phyloP scores from a whole-genome alignment of 2,888 invertebrate genomes.

The Rotaria socialis region DNA sequence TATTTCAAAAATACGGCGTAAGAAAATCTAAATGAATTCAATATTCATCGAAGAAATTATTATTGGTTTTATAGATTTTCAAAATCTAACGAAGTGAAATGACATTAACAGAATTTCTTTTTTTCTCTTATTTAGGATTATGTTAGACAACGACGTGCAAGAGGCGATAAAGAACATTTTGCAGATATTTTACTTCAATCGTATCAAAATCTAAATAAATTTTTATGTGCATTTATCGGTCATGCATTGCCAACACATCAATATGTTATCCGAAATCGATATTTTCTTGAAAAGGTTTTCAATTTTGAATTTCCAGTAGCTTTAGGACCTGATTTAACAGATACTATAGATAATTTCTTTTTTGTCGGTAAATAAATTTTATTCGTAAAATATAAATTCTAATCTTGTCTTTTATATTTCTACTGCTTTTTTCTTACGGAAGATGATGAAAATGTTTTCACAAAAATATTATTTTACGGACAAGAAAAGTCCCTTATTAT shows the following conservation, averaged over 20 bases:
- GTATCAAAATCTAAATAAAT: slow-evolving; percentile 69
- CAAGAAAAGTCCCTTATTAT: slow-evolving; percentile 70
- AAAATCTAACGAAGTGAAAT: too few species aligned
- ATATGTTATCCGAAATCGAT: slow-evolving; percentile 67
- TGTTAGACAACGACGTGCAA: neutral
- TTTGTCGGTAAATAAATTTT: neutral
- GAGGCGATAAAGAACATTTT: slow-evolving; percentile 41
- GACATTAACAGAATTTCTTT: neutral
- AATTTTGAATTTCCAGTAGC: slow-evolving; percentile 66
- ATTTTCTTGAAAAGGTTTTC: slow-evolving; percentile 67
- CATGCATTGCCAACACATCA: slow-evolving; percentile 57
- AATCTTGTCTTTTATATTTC: neutral
- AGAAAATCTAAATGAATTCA: neutral
- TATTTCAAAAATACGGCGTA: neutral
- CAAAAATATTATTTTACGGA: slow-evolving; percentile 70
- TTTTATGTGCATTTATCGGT: slow-evolving; percentile 72
- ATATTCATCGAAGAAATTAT: too few species aligned
- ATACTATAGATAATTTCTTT: slow-evolving; percentile 55
- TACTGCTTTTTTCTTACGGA: neutral
- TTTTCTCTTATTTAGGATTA: neutral
- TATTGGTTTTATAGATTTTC: too few species aligned
- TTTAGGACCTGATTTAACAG: neutral
- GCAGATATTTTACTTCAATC: slow-evolving; percentile 56
- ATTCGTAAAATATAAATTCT: neutral
- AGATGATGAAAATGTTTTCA: slow-evolving; percentile 63